phyloP scores from a whole-genome alignment of 2,888 invertebrate species.

The Lepidochrysops patricia region DNA sequence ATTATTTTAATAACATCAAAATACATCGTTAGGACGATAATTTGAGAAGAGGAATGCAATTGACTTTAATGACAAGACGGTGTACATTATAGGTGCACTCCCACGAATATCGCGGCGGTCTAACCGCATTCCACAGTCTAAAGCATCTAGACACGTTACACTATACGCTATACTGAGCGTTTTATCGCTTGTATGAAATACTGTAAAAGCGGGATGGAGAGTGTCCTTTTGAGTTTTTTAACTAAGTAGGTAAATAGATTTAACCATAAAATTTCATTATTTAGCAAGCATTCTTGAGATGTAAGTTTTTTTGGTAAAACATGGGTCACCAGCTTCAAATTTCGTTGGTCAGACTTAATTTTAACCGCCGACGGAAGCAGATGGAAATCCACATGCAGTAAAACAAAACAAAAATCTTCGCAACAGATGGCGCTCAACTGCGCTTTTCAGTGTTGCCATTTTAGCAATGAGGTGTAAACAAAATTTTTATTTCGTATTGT shows the following conservation, averaged over 20 bases:
- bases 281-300: no score
- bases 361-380: no score
- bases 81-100: slow-evolving; percentile 31
- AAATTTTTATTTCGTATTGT: no score
- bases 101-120: slow-evolving; percentile 32
- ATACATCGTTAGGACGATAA: slow-evolving; percentile 2
- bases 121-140: slow-evolving; percentile 35
- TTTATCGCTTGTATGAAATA: not conserved
- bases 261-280: no score
- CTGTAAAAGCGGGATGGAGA: not conserved
- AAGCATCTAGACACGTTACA: slow-evolving; percentile 30
- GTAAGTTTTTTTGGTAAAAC: no score
- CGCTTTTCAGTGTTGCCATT: no score
- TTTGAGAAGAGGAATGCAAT: slow-evolving; percentile 9
- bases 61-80: not conserved
- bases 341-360: no score
- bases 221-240: no score
- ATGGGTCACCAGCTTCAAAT: no score
- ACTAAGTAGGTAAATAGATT: no score
- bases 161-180: slow-evolving; percentile 15
- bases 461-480: no score
- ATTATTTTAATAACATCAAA: slow-evolving; percentile 1
- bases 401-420: not conserved
- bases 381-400: no score
- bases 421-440: slow-evolving; percentile 14